Evolutionary conservation across 2,113 vertebrate genomes (phyloP).

Genomic region (Myotis lucifugus): DNA sequence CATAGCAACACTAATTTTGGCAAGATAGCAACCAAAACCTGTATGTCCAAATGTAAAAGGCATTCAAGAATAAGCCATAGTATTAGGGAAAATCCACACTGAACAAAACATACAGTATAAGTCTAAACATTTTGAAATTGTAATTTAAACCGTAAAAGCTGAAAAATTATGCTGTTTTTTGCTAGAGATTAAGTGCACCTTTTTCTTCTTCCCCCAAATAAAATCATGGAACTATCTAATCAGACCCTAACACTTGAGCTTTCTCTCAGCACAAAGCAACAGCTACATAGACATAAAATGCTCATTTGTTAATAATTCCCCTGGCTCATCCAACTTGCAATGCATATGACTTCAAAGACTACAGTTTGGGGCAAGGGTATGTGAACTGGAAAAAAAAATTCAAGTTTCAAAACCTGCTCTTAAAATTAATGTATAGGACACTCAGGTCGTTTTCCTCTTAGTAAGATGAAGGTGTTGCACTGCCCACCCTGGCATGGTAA

Average conservation of each 20-base stretch:
- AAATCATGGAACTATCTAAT: slow-evolving; percentile 52
- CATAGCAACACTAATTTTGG: slow-evolving; percentile 68
- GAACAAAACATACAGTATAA: slow-evolving; percentile 48
- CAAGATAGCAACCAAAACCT: slow-evolving; percentile 66
- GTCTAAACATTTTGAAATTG: slow-evolving; percentile 56
- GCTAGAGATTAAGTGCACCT: slow-evolving; percentile 59
- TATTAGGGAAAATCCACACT: background rate
- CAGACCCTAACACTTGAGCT: slow-evolving; percentile 11
- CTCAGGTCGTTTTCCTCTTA: slow-evolving; percentile 4
- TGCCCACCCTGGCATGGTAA: background rate
- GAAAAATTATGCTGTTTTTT: slow-evolving; percentile 29
- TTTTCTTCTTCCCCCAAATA: slow-evolving; percentile 54
- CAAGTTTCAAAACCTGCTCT: slow-evolving; percentile 62
- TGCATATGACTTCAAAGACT: slow-evolving; percentile 59
- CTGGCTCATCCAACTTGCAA: slow-evolving; percentile 69
- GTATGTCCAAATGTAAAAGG: slow-evolving; percentile 49
- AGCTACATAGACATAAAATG: slow-evolving; percentile 58
- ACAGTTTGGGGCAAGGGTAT: slow-evolving; percentile 41
- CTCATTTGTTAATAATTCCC: slow-evolving; percentile 52
- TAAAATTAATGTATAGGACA: slow-evolving; percentile 42
- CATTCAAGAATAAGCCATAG: slow-evolving; percentile 55
- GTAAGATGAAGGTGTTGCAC: background rate
- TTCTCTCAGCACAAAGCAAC: slow-evolving; percentile 59
- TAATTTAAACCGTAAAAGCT: slow-evolving; percentile 53
- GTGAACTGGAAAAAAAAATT: background rate